Conservation (phyloP, 1,140 invertebrate species). For the Phymastichus coffea region DNA sequence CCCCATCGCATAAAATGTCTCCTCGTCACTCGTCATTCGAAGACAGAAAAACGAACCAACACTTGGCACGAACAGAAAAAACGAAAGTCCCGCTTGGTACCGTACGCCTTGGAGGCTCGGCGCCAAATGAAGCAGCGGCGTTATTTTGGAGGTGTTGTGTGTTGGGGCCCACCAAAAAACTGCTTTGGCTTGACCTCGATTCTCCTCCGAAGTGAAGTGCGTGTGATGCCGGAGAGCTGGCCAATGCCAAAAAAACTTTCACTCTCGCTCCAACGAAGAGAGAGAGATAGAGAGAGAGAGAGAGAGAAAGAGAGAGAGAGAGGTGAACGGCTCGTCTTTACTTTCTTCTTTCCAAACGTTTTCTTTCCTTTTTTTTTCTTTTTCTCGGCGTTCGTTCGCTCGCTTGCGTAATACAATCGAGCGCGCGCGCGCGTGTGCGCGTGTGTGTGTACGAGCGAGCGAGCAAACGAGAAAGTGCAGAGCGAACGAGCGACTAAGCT, state of each 20-base stretch:
- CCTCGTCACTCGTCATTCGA: no score
- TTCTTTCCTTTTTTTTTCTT: not conserved
- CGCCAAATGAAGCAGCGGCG: slow-evolving; percentile 53
- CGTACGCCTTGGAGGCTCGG: slow-evolving; percentile 24
- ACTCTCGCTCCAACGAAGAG: not conserved
- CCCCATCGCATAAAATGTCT: no score
- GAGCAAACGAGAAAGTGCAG: no score
- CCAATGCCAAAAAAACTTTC: slow-evolving; percentile 8
- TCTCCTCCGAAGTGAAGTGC: no score
- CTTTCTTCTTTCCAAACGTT: no score
- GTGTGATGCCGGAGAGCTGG: no score
- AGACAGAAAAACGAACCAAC: no score
- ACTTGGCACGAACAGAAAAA: no score
- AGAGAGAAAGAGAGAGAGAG: slow-evolving; percentile 39
- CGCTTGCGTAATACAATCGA: not conserved
- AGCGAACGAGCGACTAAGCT: slow-evolving; percentile 31
- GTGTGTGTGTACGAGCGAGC: not conserved
- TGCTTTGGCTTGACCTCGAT: no score
- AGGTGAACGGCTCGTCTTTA: slow-evolving; percentile 41
- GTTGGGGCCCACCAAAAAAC: no score
- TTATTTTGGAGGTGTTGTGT: no score
- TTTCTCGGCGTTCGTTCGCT: not conserved
- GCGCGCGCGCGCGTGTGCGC: slow-evolving; percentile 13
- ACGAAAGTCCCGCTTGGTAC: slow-evolving; percentile 13
- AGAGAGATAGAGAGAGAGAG: not conserved